Evolutionary conservation across 2,797 vertebrate species (phyloP).

Genomic region (Anniella stebbinsi): DNA sequence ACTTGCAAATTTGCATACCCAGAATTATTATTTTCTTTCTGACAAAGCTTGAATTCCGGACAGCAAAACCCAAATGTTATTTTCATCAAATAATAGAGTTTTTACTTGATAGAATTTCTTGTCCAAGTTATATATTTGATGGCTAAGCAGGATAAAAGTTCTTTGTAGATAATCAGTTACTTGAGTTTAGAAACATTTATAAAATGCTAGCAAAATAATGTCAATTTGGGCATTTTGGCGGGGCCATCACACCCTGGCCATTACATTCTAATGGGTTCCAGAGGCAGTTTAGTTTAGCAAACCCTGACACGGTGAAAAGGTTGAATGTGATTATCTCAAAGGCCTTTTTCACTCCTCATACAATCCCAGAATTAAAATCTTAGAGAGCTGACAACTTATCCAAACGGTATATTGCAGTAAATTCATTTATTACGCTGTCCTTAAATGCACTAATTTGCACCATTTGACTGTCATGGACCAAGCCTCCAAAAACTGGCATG

Average conservation of each 20-base stretch:
- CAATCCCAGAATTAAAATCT: neutral
- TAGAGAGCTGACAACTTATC: neutral
- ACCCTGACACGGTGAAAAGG: neutral
- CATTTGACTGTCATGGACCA: neutral
- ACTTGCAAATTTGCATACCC: neutral
- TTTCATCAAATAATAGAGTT: neutral
- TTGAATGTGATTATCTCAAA: neutral
- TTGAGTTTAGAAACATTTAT: neutral
- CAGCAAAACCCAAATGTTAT: neutral
- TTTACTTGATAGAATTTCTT: neutral
- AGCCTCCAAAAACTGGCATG: too few relatives aligned
- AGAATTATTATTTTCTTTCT: neutral
- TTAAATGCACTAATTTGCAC: neutral
- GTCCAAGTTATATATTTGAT: neutral
- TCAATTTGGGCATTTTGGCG: neutral
- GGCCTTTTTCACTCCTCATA: neutral
- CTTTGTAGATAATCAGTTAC: neutral
- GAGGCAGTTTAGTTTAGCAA: neutral
- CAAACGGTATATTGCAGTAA: too few relatives aligned
- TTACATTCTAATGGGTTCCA: conserved; percentile 2
- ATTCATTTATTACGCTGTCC: neutral
- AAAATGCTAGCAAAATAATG: conserved; percentile 10
- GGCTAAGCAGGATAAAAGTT: neutral
- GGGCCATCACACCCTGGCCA: neutral
- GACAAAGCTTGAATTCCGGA: neutral